Conservation (phyloP, 1,140 invertebrate species). For the Trichogramma pretiosum region DNA sequence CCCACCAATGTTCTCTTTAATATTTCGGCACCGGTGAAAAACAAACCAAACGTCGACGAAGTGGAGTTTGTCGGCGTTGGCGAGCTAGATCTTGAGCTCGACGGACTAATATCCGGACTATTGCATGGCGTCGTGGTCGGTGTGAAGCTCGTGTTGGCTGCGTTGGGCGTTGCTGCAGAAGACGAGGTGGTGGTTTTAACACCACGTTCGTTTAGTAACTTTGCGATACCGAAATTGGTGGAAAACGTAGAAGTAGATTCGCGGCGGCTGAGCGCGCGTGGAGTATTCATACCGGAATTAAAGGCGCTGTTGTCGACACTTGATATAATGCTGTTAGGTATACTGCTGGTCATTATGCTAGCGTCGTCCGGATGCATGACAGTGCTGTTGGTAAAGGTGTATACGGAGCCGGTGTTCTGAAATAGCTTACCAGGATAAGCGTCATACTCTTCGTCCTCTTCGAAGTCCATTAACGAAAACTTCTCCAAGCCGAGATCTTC, state of each 20-base stretch:
- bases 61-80: constrained; percentile 42
- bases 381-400: constrained; percentile 82
- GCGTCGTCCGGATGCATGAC: constrained; percentile 80
- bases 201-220: constrained; percentile 72
- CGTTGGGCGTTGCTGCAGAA: constrained; percentile 58
- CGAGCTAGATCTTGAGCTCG: constrained; percentile 51
- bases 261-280: constrained; percentile 53
- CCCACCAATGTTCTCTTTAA: constrained; percentile 58
- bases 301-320: constrained; percentile 49
- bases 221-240: constrained; percentile 67
- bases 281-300: constrained; percentile 52
- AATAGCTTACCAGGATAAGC: constrained; percentile 66
- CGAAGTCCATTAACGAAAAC: constrained; percentile 76
- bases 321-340: constrained; percentile 47
- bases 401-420: constrained; percentile 68
- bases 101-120: constrained; percentile 57
- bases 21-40: constrained; percentile 66
- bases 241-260: constrained; percentile 73
- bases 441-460: constrained; percentile 79
- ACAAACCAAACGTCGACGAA: constrained; percentile 56
- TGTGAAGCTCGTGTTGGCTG: constrained; percentile 53
- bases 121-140: constrained; percentile 79
- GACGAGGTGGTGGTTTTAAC: constrained; percentile 64
- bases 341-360: constrained; percentile 55
- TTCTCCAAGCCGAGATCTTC: constrained; percentile 70